Evolutionary conservation across 2,113 vertebrate species (phyloP).

Genomic region (Sigmodon hispidus): DNA sequence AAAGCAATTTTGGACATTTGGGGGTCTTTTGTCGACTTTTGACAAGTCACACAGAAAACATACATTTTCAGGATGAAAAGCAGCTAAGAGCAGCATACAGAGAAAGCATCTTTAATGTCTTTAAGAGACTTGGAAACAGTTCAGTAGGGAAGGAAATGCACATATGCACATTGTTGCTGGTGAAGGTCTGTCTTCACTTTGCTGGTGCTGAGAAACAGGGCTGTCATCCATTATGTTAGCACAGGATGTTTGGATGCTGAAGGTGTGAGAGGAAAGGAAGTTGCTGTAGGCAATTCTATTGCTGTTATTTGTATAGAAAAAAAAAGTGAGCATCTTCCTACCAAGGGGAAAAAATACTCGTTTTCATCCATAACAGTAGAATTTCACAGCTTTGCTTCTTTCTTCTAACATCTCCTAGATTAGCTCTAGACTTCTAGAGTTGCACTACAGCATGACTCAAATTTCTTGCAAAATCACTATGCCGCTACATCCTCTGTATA

Average conservation of each 20-base stretch:
- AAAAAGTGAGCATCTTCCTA: constrained; percentile 6
- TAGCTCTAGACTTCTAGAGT: not conserved
- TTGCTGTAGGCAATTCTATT: constrained; percentile 1
- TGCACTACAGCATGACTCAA: not conserved
- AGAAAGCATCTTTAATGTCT: constrained; percentile 28
- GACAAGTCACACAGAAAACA: constrained; percentile 34
- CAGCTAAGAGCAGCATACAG: constrained; percentile 14
- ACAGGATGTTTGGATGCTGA: not conserved
- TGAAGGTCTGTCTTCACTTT: constrained; percentile 3
- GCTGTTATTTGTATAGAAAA: not conserved
- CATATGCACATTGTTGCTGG: not conserved
- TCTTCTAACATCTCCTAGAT: not conserved
- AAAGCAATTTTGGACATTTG: constrained; percentile 60
- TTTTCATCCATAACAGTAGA: constrained; percentile 3
- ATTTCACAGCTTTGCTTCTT: constrained; percentile 20
- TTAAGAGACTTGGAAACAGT: constrained; percentile 33
- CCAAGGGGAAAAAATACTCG: not conserved
- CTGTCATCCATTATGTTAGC: constrained; percentile 4
- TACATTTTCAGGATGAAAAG: constrained; percentile 35
- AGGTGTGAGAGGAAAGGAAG: not conserved
- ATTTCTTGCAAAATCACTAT: not conserved
- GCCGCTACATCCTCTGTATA: not conserved
- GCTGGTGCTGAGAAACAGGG: not conserved
- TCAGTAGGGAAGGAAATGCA: constrained; percentile 27
- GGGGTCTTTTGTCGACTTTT: constrained; percentile 23